phyloP scores from a whole-genome alignment of 1,140 invertebrate species.

The Homalodisca vitripennis region DNA sequence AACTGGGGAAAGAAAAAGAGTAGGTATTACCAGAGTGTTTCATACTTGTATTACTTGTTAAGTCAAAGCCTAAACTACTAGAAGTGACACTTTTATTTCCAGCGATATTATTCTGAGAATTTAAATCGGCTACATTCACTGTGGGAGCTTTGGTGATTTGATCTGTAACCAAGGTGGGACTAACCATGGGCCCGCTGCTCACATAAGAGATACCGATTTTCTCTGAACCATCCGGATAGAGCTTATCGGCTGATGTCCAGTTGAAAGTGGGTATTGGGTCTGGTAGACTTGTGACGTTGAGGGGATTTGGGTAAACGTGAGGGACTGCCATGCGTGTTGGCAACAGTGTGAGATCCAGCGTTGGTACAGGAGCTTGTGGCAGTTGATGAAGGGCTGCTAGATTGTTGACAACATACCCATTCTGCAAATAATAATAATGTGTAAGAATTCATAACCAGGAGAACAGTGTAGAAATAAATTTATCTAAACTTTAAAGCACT shows the following conservation, averaged over 20 bases:
- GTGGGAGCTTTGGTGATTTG: neutral
- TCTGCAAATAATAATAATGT: slow-evolving; percentile 45
- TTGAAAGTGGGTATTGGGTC: neutral
- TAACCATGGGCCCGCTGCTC: slow-evolving; percentile 16
- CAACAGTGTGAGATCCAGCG: slow-evolving; percentile 46
- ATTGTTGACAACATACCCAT: slow-evolving; percentile 54
- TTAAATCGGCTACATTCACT: neutral
- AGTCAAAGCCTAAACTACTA: too few species aligned
- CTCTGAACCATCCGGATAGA: too few species aligned
- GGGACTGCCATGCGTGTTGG: neutral
- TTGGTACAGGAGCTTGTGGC: slow-evolving; percentile 55
- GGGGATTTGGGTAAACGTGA: neutral
- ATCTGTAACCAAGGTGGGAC: neutral
- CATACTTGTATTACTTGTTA: too few species aligned
- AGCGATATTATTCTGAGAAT: neutral
- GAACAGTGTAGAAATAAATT: too few species aligned
- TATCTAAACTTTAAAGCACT: too few species aligned
- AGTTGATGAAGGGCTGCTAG: slow-evolving; percentile 54
- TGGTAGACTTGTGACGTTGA: neutral
- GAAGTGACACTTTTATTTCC: neutral
- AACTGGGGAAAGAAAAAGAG: slow-evolving; percentile 2
- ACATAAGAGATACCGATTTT: slow-evolving; percentile 9
- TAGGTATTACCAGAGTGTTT: slow-evolving; percentile 9
- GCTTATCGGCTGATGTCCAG: neutral
- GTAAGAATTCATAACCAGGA: neutral